phyloP scores from a whole-genome alignment of 2,888 invertebrate species.

The Lasioglossum marginatum region DNA sequence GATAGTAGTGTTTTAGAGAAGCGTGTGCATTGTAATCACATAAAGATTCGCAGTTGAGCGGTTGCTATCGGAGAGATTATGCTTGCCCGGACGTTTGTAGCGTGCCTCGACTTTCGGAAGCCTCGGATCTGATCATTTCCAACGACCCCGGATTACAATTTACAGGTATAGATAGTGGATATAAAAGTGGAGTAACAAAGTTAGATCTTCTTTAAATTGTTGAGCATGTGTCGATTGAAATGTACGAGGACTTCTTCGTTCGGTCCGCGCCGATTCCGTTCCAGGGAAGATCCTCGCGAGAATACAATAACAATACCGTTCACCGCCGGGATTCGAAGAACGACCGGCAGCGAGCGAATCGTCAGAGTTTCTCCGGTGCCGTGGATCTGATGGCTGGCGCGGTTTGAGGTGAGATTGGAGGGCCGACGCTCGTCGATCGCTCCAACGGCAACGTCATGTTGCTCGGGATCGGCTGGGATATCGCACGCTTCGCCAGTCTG shows the following conservation, averaged over 20 bases:
- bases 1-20: background rate
- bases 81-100: slow-evolving; percentile 17
- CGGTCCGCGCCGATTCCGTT: background rate
- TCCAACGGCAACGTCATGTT: slow-evolving; percentile 76
- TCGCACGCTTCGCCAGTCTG: slow-evolving; percentile 85
- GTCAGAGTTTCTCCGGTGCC: slow-evolving; percentile 81
- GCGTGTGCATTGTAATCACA: background rate
- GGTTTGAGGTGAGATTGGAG: slow-evolving; percentile 72
- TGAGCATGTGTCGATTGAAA: slow-evolving; percentile 54
- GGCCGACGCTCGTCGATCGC: slow-evolving; percentile 82
- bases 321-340: slow-evolving; percentile 82
- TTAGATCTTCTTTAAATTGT: slow-evolving; percentile 51
- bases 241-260: slow-evolving; percentile 44
- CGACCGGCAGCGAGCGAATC: slow-evolving; percentile 83
- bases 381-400: slow-evolving; percentile 70
- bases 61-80: slow-evolving; percentile 12
- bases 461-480: slow-evolving; percentile 83
- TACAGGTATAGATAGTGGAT: slow-evolving; percentile 48
- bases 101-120: slow-evolving; percentile 6
- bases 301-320: slow-evolving; percentile 1
- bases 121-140: background rate
- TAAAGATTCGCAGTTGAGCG: background rate
- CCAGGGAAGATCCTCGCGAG: slow-evolving; percentile 21
- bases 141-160: slow-evolving; percentile 21
- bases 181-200: slow-evolving; percentile 64